Conservation (phyloP, 2,797 vertebrate species). For the Ctenopoma multispine region DNA sequence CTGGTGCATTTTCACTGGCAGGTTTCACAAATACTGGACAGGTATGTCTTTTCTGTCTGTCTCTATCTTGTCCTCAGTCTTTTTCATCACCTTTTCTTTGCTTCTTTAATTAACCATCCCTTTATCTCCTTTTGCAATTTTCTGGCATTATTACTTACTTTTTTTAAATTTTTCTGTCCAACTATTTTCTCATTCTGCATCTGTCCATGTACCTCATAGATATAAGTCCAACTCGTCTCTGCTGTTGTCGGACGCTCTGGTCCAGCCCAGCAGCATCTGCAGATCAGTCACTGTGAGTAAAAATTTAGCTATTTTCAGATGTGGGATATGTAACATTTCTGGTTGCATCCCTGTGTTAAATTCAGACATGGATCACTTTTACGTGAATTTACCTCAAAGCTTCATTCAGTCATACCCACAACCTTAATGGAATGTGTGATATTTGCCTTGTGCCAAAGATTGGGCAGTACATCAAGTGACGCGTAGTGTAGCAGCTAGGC, state of each 20-base stretch:
- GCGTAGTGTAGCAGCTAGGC: too few species aligned
- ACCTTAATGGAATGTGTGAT: too few species aligned
- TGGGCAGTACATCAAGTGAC: too few species aligned
- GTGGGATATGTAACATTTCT: too few species aligned
- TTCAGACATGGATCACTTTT: too few species aligned
- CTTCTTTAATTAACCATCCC: not conserved
- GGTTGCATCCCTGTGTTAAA: too few species aligned
- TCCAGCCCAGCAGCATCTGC: slow-evolving; percentile 91
- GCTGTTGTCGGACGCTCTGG: slow-evolving; percentile 93
- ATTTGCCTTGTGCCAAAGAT: too few species aligned
- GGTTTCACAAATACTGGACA: slow-evolving; percentile 96
- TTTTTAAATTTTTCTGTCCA: not conserved
- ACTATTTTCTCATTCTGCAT: not conserved
- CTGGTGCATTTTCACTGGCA: slow-evolving; percentile 99
- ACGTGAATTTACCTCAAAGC: too few species aligned
- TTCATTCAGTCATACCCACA: too few species aligned
- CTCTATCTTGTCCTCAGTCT: not conserved
- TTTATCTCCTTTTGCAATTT: not conserved
- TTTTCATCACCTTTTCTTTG: not conserved
- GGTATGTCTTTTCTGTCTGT: slow-evolving; percentile 80
- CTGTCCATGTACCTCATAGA: slow-evolving; percentile 74
- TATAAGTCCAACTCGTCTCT: slow-evolving; percentile 95
- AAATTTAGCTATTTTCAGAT: not conserved
- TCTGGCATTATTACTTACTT: not conserved
- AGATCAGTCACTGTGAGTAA: slow-evolving; percentile 95